Percentiles rank a stretch among this genome's conserved stretches.
These are phyloP conservation scores for Aleiodes leptofemur DNA, from an alignment of 2,888 invertebrate species.

Conservation along the genomic window DNA sequence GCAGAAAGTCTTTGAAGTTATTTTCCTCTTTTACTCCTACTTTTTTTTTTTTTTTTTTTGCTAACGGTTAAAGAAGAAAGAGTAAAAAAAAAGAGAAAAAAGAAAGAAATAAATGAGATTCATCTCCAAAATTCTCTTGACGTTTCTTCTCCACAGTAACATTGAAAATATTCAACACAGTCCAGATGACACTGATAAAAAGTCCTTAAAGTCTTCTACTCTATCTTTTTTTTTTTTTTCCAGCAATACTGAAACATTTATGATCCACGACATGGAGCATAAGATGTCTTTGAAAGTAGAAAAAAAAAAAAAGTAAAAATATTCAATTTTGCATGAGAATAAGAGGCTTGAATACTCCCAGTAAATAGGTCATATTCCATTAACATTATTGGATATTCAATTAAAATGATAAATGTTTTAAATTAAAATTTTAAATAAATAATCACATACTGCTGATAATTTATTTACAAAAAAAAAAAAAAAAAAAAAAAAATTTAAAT, in stretches of 20 bases:
- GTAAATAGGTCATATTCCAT: too few relatives aligned
- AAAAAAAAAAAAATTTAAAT: too few relatives aligned
- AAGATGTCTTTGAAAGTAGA: constrained; percentile 3
- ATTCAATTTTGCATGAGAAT: constrained; percentile 12
- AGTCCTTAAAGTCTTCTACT: constrained; percentile 31
- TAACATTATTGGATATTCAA: too few relatives aligned
- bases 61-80: too few relatives aligned
- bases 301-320: neutral
- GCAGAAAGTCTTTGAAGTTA: constrained; percentile 10
- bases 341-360: too few relatives aligned
- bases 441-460: too few relatives aligned
- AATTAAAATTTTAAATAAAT: too few relatives aligned
- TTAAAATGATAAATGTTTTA: too few relatives aligned
- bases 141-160: neutral
- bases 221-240: neutral
- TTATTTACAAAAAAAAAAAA: too few relatives aligned
- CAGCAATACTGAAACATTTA: constrained; percentile 29
- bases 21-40: neutral
- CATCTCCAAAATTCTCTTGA: constrained; percentile 14
- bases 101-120: too few relatives aligned
- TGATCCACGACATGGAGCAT: neutral
- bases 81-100: too few relatives aligned
- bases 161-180: constrained; percentile 31
- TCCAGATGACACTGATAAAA: constrained; percentile 38
- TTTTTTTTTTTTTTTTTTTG: too few relatives aligned